Base-by-base conservation (phyloP, 2,888 invertebrate species). In the Danaus chrysippus region DNA sequence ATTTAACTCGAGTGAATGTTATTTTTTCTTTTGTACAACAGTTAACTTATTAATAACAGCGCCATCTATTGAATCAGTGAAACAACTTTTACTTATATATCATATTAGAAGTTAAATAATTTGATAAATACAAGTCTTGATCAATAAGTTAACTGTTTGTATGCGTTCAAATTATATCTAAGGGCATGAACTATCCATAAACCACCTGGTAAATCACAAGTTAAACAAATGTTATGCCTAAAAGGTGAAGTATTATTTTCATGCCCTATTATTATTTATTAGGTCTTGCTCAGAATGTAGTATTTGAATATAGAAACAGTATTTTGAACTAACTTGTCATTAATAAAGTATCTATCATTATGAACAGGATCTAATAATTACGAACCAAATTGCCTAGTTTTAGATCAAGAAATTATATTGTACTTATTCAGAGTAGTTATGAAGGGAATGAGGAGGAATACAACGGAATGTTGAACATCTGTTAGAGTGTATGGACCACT, bases 311-410 rank as follows among this genome's bases (percentile, higher is more conserved):
- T 6, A 17, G 15, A 17, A n/a, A 13, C 10, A 8, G 11, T 17
- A 15, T 17, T 17, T 10, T n/a, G 43, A 43, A 43, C 43, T 43
- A n/a, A n/a, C 5, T 43, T 43, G 12, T 12, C n/a, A 0, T n/a
- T n/a, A 5, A 43, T 43, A 43, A 11, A n/a, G 43, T 19, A 56
- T 41, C 53, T 17, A 8, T 54, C 34, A 55, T 42, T 71, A 68
- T 72, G 72, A 74, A 69, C 70, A 73, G 73, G 66, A 71, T 71
- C 73, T 73, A 73, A 71, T 73, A 73, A 67, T 70, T 70, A 53
- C 78, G 71, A 83, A 83, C 84, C 86, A 84, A 83, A 86, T 83
- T 77, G 88, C 85, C 87, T 90, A 90, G 88, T 76, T 74, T 87
- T 82, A 88, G 83, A 88, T 71, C 81, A 81, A 49, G n/a, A 81